These are phyloP conservation scores for Neoscelio sp. DNA, from an alignment of 2,888 invertebrate species.

Conservation along the genomic window DNA sequence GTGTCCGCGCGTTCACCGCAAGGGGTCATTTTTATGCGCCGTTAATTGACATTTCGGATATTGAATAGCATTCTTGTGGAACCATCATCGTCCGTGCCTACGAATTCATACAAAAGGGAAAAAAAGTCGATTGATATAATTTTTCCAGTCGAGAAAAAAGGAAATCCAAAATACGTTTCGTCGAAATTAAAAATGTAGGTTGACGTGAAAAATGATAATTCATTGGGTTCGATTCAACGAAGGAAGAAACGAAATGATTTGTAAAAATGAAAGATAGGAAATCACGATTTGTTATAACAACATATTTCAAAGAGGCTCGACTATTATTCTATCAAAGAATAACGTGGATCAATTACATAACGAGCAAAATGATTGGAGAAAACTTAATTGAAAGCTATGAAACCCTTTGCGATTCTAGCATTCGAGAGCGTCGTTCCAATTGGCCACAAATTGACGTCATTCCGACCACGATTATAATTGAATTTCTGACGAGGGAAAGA, in stretches of 20 bases:
- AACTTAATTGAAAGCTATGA: constrained; percentile 52
- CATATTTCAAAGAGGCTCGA: constrained; percentile 7
- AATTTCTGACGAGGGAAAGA: constrained; percentile 59
- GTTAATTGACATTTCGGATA: constrained; percentile 64
- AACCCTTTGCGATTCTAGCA: constrained; percentile 32
- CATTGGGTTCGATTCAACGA: too few species aligned
- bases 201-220: constrained; percentile 15
- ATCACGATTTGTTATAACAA: constrained; percentile 51
- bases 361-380: constrained; percentile 52
- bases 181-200: constrained; percentile 12
- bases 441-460: constrained; percentile 58
- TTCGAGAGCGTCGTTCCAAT: constrained; percentile 29
- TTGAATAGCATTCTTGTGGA: constrained; percentile 53
- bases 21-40: constrained; percentile 56
- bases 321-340: constrained; percentile 38
- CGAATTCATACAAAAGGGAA: constrained; percentile 32
- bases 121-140: neutral
- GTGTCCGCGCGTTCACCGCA: constrained; percentile 56
- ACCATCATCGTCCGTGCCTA: neutral
- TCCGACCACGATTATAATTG: constrained; percentile 62
- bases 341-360: constrained; percentile 49
- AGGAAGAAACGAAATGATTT: constrained; percentile 31
- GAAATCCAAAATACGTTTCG: constrained; percentile 25
- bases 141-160: neutral
- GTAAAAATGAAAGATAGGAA: constrained; percentile 15